These are phyloP conservation scores for Odontocolon sp. DNA, from an alignment of 2,888 invertebrate genomes.

Conservation along the genomic window DNA sequence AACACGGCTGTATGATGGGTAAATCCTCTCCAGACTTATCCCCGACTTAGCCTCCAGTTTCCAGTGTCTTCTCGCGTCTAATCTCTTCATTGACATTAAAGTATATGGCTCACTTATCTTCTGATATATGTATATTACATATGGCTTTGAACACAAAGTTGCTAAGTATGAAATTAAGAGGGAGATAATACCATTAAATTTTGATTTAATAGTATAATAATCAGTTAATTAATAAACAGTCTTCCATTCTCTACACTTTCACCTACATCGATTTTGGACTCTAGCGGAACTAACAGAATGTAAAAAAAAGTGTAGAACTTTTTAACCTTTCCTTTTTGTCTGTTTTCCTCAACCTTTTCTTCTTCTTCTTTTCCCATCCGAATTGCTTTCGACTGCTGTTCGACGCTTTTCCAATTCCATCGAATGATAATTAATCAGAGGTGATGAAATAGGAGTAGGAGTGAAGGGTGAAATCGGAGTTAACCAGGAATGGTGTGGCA, in stretches of 20 bases:
- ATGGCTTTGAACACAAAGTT: slow-evolving; percentile 13
- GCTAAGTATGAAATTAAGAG: too few species aligned
- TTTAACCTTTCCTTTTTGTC: slow-evolving; percentile 16
- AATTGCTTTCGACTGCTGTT: neutral
- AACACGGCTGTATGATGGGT: too few species aligned
- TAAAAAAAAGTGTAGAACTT: slow-evolving; percentile 26
- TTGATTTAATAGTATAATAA: too few species aligned
- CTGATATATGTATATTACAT: neutral
- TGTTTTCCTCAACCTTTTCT: slow-evolving; percentile 2
- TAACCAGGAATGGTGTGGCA: too few species aligned
- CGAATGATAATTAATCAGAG: slow-evolving; percentile 39
- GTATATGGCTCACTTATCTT: neutral
- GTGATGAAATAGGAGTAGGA: slow-evolving; percentile 28
- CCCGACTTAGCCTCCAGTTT: too few species aligned
- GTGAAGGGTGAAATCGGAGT: too few species aligned
- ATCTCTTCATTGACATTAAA: neutral
- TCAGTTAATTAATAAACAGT: too few species aligned
- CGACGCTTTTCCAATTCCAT: neutral
- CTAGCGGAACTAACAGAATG: neutral
- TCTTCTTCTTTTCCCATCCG: neutral
- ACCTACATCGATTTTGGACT: neutral
- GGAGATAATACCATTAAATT: too few species aligned
- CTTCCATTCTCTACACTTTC: slow-evolving; percentile 33
- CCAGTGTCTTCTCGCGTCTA: neutral
- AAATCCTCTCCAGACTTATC: too few species aligned